phyloP scores from a whole-genome alignment of 2,888 invertebrate species.

The Nomada fucata region DNA sequence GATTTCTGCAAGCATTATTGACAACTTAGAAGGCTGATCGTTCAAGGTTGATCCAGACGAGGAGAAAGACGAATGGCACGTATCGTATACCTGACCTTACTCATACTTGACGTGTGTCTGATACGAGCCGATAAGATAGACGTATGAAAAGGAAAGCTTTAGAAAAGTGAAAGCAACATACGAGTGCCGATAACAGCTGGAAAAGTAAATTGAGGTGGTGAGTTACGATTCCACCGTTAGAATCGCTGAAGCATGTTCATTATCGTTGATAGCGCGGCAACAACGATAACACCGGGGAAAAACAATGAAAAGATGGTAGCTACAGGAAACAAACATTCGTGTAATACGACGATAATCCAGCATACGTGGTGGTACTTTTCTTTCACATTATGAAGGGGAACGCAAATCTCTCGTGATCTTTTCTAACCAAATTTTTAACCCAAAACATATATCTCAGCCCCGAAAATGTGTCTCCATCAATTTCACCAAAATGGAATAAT shows the following conservation, averaged over 20 bases:
- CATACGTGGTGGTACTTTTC: not conserved
- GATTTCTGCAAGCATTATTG: too few species aligned
- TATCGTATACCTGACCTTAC: constrained; percentile 44
- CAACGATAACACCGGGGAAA: constrained; percentile 3
- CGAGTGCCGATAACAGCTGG: not conserved
- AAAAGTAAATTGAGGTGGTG: not conserved
- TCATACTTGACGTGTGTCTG: constrained; percentile 1
- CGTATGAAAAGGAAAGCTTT: not conserved
- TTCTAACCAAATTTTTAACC: too few species aligned
- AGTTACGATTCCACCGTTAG: not conserved
- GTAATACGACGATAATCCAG: constrained; percentile 26
- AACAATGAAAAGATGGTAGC: constrained; percentile 3
- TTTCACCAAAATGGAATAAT: too few species aligned
- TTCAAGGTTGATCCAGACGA: not conserved
- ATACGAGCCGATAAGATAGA: constrained; percentile 29
- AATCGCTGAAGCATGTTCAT: not conserved
- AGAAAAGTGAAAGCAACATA: constrained; percentile 36
- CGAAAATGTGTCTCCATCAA: too few species aligned
- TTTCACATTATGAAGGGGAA: too few species aligned
- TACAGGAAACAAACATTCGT: not conserved
- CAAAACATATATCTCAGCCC: too few species aligned
- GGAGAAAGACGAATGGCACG: not conserved
- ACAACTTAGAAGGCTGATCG: not conserved
- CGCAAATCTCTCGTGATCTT: too few species aligned
- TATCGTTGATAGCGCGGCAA: constrained; percentile 5